Base-by-base conservation (phyloP, 2,113 vertebrate species). In the Dasyurus viverrinus region DNA sequence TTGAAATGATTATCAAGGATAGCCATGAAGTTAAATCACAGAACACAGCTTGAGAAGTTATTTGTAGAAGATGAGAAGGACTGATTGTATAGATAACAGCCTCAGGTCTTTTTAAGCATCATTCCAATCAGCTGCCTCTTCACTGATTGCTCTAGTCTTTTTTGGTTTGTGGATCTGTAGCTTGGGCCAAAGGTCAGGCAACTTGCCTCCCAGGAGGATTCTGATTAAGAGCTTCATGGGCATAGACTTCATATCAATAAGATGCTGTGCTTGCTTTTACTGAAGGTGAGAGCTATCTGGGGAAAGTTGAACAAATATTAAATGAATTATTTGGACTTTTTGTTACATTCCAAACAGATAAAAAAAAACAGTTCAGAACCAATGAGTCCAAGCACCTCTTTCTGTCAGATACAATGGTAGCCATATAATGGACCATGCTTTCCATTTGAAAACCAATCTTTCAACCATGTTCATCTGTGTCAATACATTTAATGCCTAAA, bases 381-480 rank as follows among this genome's bases (percentile, higher is more conserved):
- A 92, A 53, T 46, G 24, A 84, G 68, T 42, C 27, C 53, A 60
- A 48, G 89, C 23, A 36, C 76, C 89, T 91, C 89, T 52, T 57
- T 90, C 25, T 50, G 22, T 42, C 93, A 76, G 48, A 0, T 0
- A 90, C 90, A 89, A 25, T 3, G 54, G 30, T 57, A 48, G 54
- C 55, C 48, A 9, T 30, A 7, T 27, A 91, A 30, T n/a, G 54
- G 89, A 30, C 90, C 48, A 3, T 54, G 14, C 90, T 93, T 95
- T 92, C 48, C 84, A 93, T 94, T 93, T 22, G 90, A 95, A 95
- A 97, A 90, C 27, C 97, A 26, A 0, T 95, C 94, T 95, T 94
- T 95, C 91, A 92, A 47, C 84, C 52, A n/a, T 84, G 19, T 55
- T 97, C 95, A 95, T 94, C 94, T 94, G 93, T 91, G 57, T 92